These are phyloP conservation scores for Amniataba percoides DNA, from an alignment of 2,797 vertebrate genomes.

Conservation along the genomic window DNA sequence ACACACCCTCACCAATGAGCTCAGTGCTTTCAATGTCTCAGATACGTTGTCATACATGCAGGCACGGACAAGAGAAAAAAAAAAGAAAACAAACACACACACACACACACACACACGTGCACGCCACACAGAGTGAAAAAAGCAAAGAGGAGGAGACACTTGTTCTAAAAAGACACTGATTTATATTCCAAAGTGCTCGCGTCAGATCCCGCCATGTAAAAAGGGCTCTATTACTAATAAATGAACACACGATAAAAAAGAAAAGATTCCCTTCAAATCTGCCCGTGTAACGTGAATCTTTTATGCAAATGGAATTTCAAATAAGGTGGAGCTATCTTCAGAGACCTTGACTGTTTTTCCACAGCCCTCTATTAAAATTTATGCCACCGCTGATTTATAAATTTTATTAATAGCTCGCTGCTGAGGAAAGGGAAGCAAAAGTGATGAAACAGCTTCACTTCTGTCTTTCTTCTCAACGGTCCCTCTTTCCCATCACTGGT, in stretches of 20 bases:
- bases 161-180: constrained; percentile 83
- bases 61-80: constrained; percentile 4
- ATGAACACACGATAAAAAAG: constrained; percentile 84
- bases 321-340: constrained; percentile 88
- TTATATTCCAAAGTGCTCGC: constrained; percentile 83
- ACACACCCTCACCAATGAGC: background rate
- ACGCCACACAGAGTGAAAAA: constrained; percentile 34
- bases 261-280: constrained; percentile 83
- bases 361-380: constrained; percentile 90
- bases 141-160: constrained; percentile 59
- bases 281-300: constrained; percentile 87
- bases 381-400: constrained; percentile 88
- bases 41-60: constrained; percentile 17
- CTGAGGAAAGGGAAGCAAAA: constrained; percentile 75
- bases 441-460: constrained; percentile 72
- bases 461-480: constrained; percentile 58
- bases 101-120: constrained; percentile 9
- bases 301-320: constrained; percentile 93
- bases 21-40: constrained; percentile 10
- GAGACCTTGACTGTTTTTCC: constrained; percentile 85
- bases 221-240: constrained; percentile 87
- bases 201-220: constrained; percentile 78
- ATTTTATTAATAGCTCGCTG: constrained; percentile 86
- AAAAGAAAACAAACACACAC: background rate
- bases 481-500: constrained; percentile 65